Percentiles rank a stretch among this genome's conserved stretches.
Evolutionary conservation across 2,888 invertebrate genomes (phyloP).

Genomic region (Cheilosia pagana): DNA sequence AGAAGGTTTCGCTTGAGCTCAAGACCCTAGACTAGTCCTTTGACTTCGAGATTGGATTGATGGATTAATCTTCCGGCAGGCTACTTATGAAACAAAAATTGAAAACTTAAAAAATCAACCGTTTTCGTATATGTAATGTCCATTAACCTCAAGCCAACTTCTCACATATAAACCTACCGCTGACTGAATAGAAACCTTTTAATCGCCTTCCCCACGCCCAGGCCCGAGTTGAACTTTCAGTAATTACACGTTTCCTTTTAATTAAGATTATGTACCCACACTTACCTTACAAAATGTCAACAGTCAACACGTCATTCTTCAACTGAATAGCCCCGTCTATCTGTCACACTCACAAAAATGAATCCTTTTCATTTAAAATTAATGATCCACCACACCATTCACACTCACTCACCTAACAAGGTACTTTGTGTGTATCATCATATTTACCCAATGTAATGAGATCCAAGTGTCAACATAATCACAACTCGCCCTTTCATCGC

Average conservation of each 20-base stretch:
- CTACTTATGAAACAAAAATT: too few relatives aligned
- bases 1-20: too few relatives aligned
- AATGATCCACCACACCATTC: constrained; percentile 65
- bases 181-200: not conserved
- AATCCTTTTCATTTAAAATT: constrained; percentile 70
- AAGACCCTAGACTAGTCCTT: too few relatives aligned
- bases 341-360: constrained; percentile 53
- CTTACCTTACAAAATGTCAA: constrained; percentile 29
- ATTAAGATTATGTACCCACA: constrained; percentile 35
- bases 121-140: too few relatives aligned
- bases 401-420: constrained; percentile 56
- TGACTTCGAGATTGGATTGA: too few relatives aligned
- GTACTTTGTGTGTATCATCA: constrained; percentile 61
- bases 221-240: constrained; percentile 11
- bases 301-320: constrained; percentile 8
- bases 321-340: constrained; percentile 43
- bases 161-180: too few relatives aligned
- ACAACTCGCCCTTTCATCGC: constrained; percentile 69
- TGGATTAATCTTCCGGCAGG: too few relatives aligned
- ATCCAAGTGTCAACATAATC: constrained; percentile 75
- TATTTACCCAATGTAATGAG: constrained; percentile 74
- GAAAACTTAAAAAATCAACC: too few relatives aligned
- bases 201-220: not conserved
- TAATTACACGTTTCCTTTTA: constrained; percentile 71
- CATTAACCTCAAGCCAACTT: too few relatives aligned